These are phyloP conservation scores for Coregonus clupeaformis DNA, from an alignment of 2,113 vertebrate genomes.

Conservation along the genomic window DNA sequence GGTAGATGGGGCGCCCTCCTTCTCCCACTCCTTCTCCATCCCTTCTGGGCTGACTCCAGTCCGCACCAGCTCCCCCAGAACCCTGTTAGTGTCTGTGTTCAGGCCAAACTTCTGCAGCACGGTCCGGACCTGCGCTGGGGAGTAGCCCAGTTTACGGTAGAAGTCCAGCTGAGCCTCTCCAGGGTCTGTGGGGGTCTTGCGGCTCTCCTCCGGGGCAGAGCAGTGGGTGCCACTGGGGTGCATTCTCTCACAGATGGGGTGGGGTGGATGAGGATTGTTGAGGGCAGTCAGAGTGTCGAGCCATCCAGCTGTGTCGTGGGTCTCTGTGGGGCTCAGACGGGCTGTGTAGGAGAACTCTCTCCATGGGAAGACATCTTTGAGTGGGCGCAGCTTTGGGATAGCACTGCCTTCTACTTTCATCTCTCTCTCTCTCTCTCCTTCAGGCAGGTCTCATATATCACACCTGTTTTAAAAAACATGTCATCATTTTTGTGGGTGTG, in stretches of 20 bases:
- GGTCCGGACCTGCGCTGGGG: slow-evolving; percentile 76
- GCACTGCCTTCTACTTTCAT: slow-evolving; percentile 48
- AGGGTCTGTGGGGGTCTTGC: neutral
- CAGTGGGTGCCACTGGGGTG: neutral
- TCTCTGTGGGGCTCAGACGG: slow-evolving; percentile 15
- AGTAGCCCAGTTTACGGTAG: slow-evolving; percentile 93
- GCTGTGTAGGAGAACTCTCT: slow-evolving; percentile 29
- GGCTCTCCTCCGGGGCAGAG: slow-evolving; percentile 5
- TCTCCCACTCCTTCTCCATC: slow-evolving; percentile 22
- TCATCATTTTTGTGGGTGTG: neutral
- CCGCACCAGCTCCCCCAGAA: slow-evolving; percentile 87
- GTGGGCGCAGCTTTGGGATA: slow-evolving; percentile 20
- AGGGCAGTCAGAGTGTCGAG: neutral
- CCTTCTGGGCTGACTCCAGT: slow-evolving; percentile 52
- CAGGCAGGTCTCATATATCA: slow-evolving; percentile 20
- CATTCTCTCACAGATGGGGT: slow-evolving; percentile 40
- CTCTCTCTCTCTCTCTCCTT: slow-evolving; percentile 53
- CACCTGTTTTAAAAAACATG: slow-evolving; percentile 18
- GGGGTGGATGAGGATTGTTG: neutral
- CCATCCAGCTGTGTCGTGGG: slow-evolving; percentile 40
- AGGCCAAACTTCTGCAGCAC: slow-evolving; percentile 82
- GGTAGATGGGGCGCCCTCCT: slow-evolving; percentile 52
- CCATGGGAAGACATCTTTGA: slow-evolving; percentile 42
- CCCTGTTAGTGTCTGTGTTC: slow-evolving; percentile 80
- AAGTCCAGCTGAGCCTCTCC: slow-evolving; percentile 83